Percentiles rank a stretch among this genome's conserved stretches.
Conservation (phyloP, 2,113 vertebrate species). For the Pseudonaja textilis region DNA sequence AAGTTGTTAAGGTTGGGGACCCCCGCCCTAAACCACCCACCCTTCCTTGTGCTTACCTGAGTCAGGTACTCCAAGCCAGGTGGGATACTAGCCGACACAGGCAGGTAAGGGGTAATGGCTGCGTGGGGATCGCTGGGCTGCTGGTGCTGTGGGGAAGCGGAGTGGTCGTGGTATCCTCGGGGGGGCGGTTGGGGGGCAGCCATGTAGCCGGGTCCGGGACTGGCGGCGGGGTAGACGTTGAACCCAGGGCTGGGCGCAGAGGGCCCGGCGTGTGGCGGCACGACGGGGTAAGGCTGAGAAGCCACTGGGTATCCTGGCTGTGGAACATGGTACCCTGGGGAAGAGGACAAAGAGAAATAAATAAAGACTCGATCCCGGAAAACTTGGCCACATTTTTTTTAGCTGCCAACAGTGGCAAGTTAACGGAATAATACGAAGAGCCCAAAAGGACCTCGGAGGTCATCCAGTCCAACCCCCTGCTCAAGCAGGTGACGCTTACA, state of each 20-base stretch:
- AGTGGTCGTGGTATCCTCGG: slow-evolving; percentile 39
- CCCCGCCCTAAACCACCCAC: not conserved
- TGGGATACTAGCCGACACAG: not conserved
- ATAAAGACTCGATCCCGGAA: not conserved
- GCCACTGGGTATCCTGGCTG: slow-evolving; percentile 44
- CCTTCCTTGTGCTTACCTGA: not conserved
- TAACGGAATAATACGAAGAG: not conserved
- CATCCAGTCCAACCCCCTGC: too few species aligned
- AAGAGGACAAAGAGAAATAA: not conserved
- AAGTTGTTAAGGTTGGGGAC: not conserved
- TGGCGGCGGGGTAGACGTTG: slow-evolving; percentile 22
- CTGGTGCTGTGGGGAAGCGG: not conserved
- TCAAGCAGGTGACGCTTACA: too few species aligned
- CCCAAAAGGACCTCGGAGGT: too few species aligned
- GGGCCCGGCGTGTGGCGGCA: slow-evolving; percentile 35
- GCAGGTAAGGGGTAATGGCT: not conserved
- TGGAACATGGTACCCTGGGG: slow-evolving; percentile 67
- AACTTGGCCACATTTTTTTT: too few species aligned
- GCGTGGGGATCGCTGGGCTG: slow-evolving; percentile 3
- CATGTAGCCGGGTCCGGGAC: not conserved
- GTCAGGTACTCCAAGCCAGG: not conserved
- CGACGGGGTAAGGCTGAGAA: slow-evolving; percentile 55
- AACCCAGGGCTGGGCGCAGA: slow-evolving; percentile 46
- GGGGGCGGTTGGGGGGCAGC: slow-evolving; percentile 61
- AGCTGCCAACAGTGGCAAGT: not conserved